Evolutionary conservation across 2,888 invertebrate species (phyloP), one percentile per base, ranked within the genome.

Genomic region (Drosophila mulleri): DNA sequence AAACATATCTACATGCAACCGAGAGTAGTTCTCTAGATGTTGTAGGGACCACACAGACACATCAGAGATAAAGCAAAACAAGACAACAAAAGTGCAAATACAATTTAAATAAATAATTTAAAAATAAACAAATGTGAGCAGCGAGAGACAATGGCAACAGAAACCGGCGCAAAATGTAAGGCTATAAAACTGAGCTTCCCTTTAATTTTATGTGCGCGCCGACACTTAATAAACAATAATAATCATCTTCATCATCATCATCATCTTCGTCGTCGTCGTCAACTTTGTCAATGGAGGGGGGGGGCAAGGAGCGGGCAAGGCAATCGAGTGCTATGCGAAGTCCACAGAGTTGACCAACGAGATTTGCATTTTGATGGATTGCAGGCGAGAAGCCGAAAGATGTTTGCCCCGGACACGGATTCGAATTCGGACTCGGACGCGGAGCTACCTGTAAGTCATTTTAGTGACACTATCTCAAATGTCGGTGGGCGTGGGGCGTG

Each of bases 291-390:
- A n/a, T 11, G 14, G 59, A 41, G 1, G 26, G 16, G 29, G 23
- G n/a, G 35, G 26, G 2, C 23, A 26, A 23, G 39, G 26, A 56
- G 54, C 3, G 29, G 41, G 41, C 26, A 39, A 18, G 54, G 65
- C 52, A 64, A 42, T 23, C 70, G 73, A 80, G 81, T 80, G 81
- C 78, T 79, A 80, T 73, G 78, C 78, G 44, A 47, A 67, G 65
- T 50, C 67, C 65, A 75, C 65, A 70, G 80, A 80, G 80, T 82
- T 80, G 61, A 32, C 39, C 82, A 83, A 91, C 83, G 79, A 89
- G 83, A 83, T 89, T 84, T 89, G 91, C 90, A 91, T 91, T 90
- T 91, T 91, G 91, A 91, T 91, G 89, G 90, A 91, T 90, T 88
- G 83, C 82, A 87, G 74, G 72, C 80, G 73, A 75, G 76, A 67